Conservation (phyloP, 2,888 invertebrate genomes). For the Drosophila tanythrix region DNA sequence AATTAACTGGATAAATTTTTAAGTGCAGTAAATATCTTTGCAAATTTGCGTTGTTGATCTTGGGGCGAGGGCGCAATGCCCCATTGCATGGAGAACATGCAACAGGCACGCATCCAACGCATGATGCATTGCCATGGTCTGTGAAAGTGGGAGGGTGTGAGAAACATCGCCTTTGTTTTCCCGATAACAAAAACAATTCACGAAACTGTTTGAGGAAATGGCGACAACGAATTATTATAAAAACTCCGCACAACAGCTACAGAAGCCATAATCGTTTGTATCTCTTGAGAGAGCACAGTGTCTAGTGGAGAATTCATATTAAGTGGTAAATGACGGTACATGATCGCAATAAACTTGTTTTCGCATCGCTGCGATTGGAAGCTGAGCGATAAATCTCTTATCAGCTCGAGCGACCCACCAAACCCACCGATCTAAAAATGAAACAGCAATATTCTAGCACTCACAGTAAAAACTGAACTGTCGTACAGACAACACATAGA, state of each 20-base stretch:
- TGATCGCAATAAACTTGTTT: background rate
- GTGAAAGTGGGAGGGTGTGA: conserved; percentile 8
- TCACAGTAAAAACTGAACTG: conserved; percentile 36
- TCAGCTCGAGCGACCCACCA: conserved; percentile 33
- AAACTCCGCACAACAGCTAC: conserved; percentile 21
- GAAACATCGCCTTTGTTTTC: conserved; percentile 43
- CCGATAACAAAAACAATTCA: conserved; percentile 16
- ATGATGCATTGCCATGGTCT: conserved; percentile 35
- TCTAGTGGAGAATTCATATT: conserved; percentile 1
- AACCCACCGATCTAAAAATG: conserved; percentile 36
- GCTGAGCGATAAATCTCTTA: conserved; percentile 36
- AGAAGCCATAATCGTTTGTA: conserved; percentile 6
- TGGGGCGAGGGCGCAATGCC: conserved; percentile 34
- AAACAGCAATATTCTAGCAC: conserved; percentile 4
- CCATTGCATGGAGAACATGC: conserved; percentile 33
- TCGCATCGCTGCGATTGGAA: background rate
- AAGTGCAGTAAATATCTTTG: background rate
- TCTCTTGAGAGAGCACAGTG: conserved; percentile 10
- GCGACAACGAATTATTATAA: conserved; percentile 44
- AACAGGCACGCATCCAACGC: conserved; percentile 40
- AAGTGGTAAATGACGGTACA: conserved; percentile 3
- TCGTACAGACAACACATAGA: conserved; percentile 17
- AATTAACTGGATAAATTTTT: background rate
- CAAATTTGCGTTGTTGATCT: conserved; percentile 27
- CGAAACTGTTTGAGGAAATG: conserved; percentile 29